Conservation (phyloP, 2,797 vertebrate species). For the Peromyscus attwateri region DNA sequence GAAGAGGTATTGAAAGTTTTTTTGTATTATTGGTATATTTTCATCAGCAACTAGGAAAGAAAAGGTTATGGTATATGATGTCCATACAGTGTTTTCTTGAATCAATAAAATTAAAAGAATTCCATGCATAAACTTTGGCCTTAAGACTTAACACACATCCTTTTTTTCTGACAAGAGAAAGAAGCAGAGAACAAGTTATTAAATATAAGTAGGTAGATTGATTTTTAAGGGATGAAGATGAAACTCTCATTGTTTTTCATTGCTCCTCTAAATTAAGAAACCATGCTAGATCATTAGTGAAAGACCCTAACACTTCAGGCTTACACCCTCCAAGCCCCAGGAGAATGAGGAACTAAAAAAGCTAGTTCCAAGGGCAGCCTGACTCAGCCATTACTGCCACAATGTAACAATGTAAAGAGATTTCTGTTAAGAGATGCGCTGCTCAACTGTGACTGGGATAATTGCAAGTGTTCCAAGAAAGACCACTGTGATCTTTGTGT, state of each 20-base stretch:
- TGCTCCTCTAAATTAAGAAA: not conserved
- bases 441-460: too few species aligned
- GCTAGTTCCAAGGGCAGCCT: too few species aligned
- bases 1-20: rapidly evolving
- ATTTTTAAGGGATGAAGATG: not conserved
- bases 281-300: not conserved
- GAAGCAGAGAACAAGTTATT: not conserved
- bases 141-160: not conserved
- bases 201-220: not conserved
- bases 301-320: too few species aligned
- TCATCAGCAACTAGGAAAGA: not conserved
- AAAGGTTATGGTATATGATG: not conserved
- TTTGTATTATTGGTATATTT: not conserved
- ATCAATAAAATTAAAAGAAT: not conserved
- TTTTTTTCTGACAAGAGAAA: not conserved
- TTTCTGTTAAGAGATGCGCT: too few species aligned
- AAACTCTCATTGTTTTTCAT: not conserved
- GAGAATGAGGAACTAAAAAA: too few species aligned
- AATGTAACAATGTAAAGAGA: too few species aligned
- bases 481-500: too few species aligned
- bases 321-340: too few species aligned
- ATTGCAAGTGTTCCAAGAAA: too few species aligned
- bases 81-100: not conserved
- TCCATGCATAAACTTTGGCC: not conserved
- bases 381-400: too few species aligned